Base-by-base conservation (phyloP, 2,113 vertebrate species). In the Psilopogon haemacephalus region DNA sequence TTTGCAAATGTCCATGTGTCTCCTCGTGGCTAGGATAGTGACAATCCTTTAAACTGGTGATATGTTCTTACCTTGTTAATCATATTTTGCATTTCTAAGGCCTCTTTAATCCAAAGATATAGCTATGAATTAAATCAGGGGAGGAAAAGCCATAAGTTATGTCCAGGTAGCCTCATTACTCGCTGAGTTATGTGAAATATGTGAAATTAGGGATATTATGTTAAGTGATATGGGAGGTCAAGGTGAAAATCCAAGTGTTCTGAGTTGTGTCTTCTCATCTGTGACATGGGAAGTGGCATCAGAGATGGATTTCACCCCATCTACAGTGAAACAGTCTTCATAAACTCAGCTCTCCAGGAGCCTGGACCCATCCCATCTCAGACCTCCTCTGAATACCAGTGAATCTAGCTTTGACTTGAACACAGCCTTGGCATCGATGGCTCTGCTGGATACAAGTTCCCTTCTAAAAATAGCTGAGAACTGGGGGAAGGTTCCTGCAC, bases 401-500 rank as follows among this genome's bases (percentile, higher is more conserved):
- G 42, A 88, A 35, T 93, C 73, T 33, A 62, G 42, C 48, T n/a
- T 58, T 50, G 62, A 52, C 48, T 96, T 86, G 63, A 38, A 67
- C 78, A 59, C 26, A 93, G 86, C 78, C 86, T 78, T 89, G 92
- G 94, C 86, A 79, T 40, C 2, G 5, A 19, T 32, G 2, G 2
- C 54, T 21, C 19, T 1, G 3, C 63, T 72, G 74, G 63, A 75
- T 50, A 46, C 60, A 86, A 88, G 74, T 9, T 23, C 15, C 72
- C 52, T 88, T 67, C 95, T 60, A 86, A 93, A 96, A 95, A 92
- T 90, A 92, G 54, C 50, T 4, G 3, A 13, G 26, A 77, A 85
- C 7, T 73, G 30, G 40, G 37, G 46, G 46, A 59, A 87, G 75
- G 85, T 72, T 60, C 54, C 58, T 17, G 1, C 7, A 3, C 12